Conservation (phyloP, 2,888 invertebrate species). For the Escarpia spicata region DNA sequence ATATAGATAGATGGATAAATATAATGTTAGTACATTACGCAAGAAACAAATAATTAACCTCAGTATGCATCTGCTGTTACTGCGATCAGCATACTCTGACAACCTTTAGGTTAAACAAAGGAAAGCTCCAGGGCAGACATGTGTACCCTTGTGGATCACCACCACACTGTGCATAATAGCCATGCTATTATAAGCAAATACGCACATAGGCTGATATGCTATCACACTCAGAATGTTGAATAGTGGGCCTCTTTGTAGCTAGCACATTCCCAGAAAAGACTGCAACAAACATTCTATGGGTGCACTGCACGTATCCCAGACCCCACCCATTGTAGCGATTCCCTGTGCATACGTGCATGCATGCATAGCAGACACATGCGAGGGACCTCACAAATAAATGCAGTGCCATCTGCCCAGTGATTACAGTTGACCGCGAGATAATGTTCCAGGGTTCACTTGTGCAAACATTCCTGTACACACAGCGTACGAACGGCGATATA, state of each 20-base stretch:
- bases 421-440: not conserved
- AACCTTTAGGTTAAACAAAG: not conserved
- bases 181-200: not conserved
- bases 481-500: not conserved
- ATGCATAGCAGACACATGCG: not conserved
- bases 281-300: not conserved
- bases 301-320: not conserved
- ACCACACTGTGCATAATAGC: not conserved
- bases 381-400: not conserved
- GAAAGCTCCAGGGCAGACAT: not conserved
- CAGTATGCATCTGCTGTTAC: not conserved
- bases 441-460: not conserved
- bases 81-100: not conserved
- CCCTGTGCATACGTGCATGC: not conserved
- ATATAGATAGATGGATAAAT: too few relatives aligned
- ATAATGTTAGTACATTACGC: too few relatives aligned
- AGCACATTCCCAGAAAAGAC: slow-evolving; percentile 9
- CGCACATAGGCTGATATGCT: not conserved
- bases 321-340: not conserved
- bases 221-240: not conserved
- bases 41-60: not conserved
- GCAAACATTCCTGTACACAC: not conserved
- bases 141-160: not conserved
- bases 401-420: not conserved
- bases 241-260: not conserved